A percentile compares a stretch with the other conserved stretches of the same genome.
Conservation (phyloP, 2,888 invertebrate genomes). For the Melolontha melolontha region DNA sequence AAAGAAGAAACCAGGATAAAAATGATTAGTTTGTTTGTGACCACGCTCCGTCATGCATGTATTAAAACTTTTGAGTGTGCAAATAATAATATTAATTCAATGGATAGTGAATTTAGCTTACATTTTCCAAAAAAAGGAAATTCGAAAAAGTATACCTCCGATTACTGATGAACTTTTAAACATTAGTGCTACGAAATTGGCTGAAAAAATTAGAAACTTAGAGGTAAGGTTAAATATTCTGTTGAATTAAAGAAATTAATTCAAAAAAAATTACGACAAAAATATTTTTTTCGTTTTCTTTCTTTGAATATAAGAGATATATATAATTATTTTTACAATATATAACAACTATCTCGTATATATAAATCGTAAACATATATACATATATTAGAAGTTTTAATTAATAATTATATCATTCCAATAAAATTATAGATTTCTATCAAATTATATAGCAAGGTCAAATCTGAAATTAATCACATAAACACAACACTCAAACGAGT, state of each 20-base stretch:
- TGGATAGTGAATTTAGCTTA: constrained; percentile 27
- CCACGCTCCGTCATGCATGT: constrained; percentile 8
- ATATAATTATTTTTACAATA: too few species aligned
- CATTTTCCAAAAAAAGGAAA: constrained; percentile 26
- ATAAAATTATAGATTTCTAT: too few species aligned
- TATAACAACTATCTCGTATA: too few species aligned
- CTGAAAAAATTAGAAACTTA: constrained; percentile 77
- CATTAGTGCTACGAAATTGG: constrained; percentile 75
- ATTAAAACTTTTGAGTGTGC: constrained; percentile 3
- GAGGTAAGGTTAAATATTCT: constrained; percentile 68
- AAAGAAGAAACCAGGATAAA: background rate
- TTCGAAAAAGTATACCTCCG: constrained; percentile 9
- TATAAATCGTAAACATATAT: too few species aligned
- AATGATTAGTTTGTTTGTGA: background rate
- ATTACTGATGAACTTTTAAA: constrained; percentile 33
- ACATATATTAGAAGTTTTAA: too few species aligned
- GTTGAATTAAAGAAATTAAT: constrained; percentile 38
- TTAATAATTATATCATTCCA: too few species aligned
- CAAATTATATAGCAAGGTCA: too few species aligned
- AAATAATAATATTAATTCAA: constrained; percentile 10
- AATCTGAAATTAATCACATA: too few species aligned
- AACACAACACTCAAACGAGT: too few species aligned
- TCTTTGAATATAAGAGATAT: too few species aligned
- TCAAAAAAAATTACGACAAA: constrained; percentile 3
- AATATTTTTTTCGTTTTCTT: background rate